A percentile compares a stretch with the other conserved stretches of the same genome.
phyloP scores from a whole-genome alignment of 2,888 invertebrate species.

The Venusia cambrica region DNA sequence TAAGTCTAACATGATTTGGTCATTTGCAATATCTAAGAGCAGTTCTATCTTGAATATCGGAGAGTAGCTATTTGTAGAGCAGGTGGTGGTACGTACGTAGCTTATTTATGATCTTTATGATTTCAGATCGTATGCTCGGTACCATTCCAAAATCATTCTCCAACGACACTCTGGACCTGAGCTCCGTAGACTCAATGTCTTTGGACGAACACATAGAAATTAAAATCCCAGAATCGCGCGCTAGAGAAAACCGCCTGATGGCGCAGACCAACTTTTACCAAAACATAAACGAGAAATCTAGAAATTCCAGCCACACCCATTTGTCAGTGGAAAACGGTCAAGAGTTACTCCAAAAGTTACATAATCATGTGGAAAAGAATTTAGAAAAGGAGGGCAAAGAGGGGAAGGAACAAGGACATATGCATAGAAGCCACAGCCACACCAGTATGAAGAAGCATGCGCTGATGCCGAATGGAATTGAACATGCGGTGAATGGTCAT shows the following conservation, averaged over 20 bases:
- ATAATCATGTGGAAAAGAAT: constrained; percentile 35
- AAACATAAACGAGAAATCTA: constrained; percentile 66
- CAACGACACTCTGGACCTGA: constrained; percentile 82
- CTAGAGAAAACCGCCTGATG: constrained; percentile 71
- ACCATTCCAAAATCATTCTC: constrained; percentile 78
- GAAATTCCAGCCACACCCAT: constrained; percentile 60
- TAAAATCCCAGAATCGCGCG: constrained; percentile 76
- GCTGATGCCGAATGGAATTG: constrained; percentile 62
- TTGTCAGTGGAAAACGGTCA: constrained; percentile 62
- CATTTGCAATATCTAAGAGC: too few species aligned
- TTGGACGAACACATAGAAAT: constrained; percentile 82
- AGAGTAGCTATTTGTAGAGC: too few species aligned
- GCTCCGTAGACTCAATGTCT: constrained; percentile 83
- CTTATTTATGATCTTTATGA: too few species aligned
- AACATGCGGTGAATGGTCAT: constrained; percentile 56
- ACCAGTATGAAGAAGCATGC: constrained; percentile 69
- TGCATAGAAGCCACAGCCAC: constrained; percentile 71
- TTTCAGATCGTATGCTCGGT: constrained; percentile 72
- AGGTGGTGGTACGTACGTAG: too few species aligned
- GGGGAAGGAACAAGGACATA: constrained; percentile 45
- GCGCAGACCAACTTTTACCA: constrained; percentile 73
- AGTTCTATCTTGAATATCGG: too few species aligned
- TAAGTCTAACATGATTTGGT: too few species aligned
- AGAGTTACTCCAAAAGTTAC: constrained; percentile 45
- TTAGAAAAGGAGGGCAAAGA: constrained; percentile 34